These are phyloP conservation scores for Tenualosa thibaudeaui DNA, from an alignment of 2,797 vertebrate species.

Conservation along the genomic window DNA sequence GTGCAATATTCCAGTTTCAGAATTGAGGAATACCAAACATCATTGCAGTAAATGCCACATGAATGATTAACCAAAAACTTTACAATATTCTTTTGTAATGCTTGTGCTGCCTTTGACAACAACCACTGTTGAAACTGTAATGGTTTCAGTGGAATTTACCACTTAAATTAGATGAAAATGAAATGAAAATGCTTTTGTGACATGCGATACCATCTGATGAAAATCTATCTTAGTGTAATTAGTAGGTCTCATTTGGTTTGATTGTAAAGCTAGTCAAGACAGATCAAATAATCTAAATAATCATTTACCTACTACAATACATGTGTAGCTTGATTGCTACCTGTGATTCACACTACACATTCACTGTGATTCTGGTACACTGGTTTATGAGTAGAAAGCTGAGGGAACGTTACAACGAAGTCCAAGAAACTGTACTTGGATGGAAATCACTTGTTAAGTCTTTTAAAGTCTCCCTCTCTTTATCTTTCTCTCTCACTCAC, in stretches of 20 bases:
- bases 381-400: background rate
- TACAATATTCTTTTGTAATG: background rate
- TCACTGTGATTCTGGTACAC: no score
- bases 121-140: background rate
- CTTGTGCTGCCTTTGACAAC: background rate
- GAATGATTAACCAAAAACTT: background rate
- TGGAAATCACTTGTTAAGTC: background rate
- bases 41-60: background rate
- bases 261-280: background rate
- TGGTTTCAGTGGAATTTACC: background rate
- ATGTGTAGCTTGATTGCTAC: background rate
- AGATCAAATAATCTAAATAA: background rate
- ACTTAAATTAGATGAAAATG: background rate
- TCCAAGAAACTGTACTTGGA: background rate
- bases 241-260: background rate
- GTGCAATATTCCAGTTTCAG: background rate
- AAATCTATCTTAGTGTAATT: background rate
- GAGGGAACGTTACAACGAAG: background rate
- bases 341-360: background rate
- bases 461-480: background rate
- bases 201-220: background rate
- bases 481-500: no score
- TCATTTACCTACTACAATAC: background rate
- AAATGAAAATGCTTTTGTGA: background rate
- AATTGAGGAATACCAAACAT: background rate